These are phyloP conservation scores for Lochmaea crataegi DNA, from an alignment of 2,888 invertebrate genomes.

Conservation along the genomic window DNA sequence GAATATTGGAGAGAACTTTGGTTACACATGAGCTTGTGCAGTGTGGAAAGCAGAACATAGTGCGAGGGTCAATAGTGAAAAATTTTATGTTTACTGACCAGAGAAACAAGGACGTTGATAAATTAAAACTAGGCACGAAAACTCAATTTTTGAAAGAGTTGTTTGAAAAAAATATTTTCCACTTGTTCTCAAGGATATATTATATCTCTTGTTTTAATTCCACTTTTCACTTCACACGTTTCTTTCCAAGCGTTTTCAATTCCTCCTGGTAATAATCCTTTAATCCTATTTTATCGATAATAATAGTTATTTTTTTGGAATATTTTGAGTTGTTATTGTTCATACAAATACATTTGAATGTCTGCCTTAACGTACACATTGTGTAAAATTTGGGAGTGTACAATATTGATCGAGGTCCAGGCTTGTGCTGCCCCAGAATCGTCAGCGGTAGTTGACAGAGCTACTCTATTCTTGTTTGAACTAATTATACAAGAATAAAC, in stretches of 20 bases:
- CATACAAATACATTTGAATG: background rate
- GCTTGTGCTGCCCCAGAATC: conserved; percentile 35
- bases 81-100: no score
- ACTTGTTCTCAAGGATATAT: no score
- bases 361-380: background rate
- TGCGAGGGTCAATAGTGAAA: no score
- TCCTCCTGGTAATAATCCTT: background rate
- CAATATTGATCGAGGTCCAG: conserved; percentile 30
- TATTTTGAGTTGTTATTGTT: background rate
- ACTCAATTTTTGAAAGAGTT: no score
- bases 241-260: background rate
- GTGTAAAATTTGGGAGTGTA: conserved; percentile 25
- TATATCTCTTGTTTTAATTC: no score
- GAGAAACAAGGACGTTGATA: no score
- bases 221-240: no score
- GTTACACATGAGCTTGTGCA: no score
- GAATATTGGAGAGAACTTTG: no score
- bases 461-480: conserved; percentile 1
- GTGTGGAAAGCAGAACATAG: no score
- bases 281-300: background rate
- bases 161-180: no score
- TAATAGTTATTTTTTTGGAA: background rate
- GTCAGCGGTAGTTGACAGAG: conserved; percentile 31
- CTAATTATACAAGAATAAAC: background rate
- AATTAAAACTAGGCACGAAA: no score